Evolutionary conservation across 2,888 invertebrate species (phyloP).

Genomic region (Cerastoderma edule): DNA sequence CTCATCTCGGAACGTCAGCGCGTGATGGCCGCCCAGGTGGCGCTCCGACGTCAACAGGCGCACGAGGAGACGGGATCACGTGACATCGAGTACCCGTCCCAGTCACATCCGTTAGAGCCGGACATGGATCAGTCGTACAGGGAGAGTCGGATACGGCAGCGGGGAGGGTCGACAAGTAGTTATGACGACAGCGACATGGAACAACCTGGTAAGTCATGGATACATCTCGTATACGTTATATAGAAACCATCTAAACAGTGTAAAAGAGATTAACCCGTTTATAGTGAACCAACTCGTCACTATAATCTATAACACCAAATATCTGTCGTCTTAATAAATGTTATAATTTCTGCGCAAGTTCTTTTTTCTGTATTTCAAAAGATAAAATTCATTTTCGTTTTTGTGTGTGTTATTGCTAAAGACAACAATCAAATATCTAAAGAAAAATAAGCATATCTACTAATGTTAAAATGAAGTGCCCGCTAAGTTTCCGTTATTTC

Average conservation of each 20-base stretch:
- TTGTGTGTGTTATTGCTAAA: too few species aligned
- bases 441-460: too few species aligned
- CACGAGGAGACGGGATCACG: conserved; percentile 98
- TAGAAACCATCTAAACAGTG: too few species aligned
- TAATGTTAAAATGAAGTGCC: neutral
- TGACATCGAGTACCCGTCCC: conserved; percentile 89
- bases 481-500: neutral
- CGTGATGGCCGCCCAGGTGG: conserved; percentile 99
- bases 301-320: too few species aligned
- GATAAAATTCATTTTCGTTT: too few species aligned
- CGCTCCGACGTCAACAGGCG: conserved; percentile 96
- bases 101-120: conserved; percentile 68
- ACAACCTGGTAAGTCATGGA: conserved; percentile 58
- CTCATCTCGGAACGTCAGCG: conserved; percentile 98
- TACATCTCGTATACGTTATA: too few species aligned
- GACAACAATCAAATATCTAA: too few species aligned
- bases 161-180: conserved; percentile 38
- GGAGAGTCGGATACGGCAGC: conserved; percentile 28
- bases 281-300: too few species aligned
- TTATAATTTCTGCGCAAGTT: too few species aligned
- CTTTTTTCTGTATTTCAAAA: too few species aligned
- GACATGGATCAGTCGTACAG: conserved; percentile 50
- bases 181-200: conserved; percentile 54
- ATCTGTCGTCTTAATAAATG: too few species aligned
- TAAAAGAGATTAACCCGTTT: too few species aligned